Percentiles rank a stretch among this genome's conserved stretches.
Evolutionary conservation across 2,113 vertebrate species (phyloP).

Genomic region (Lagopus leucura): DNA sequence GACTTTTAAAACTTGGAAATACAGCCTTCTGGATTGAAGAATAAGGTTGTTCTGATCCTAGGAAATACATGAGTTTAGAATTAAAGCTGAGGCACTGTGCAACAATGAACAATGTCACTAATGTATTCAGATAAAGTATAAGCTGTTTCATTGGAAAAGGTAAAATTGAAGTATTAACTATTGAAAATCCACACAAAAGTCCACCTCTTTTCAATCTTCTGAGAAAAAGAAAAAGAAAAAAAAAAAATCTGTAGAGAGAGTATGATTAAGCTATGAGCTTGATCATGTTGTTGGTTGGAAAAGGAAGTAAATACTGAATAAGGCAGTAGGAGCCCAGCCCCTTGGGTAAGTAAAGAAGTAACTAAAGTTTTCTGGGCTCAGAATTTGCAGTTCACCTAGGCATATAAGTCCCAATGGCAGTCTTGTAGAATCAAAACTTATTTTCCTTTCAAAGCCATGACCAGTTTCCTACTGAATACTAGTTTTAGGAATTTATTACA

Average conservation of each 20-base stretch:
- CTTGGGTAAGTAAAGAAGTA: background rate
- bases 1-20: slow-evolving; percentile 19
- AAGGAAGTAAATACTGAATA: background rate
- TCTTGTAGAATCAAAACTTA: background rate
- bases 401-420: background rate
- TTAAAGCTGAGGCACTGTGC: background rate
- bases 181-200: background rate
- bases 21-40: background rate
- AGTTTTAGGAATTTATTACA: background rate
- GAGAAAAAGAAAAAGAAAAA: background rate
- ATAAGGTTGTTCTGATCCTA: background rate
- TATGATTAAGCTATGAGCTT: background rate
- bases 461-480: background rate
- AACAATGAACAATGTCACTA: background rate
- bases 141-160: background rate
- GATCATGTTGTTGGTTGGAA: background rate
- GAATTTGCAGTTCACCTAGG: background rate
- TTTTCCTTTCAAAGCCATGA: background rate
- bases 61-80: background rate
- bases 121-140: background rate
- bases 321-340: background rate
- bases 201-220: background rate
- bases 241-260: background rate
- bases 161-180: slow-evolving; percentile 41
- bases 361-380: background rate